Base-by-base conservation (phyloP, 1,140 invertebrate species). In the Trachelipus rathkii region DNA sequence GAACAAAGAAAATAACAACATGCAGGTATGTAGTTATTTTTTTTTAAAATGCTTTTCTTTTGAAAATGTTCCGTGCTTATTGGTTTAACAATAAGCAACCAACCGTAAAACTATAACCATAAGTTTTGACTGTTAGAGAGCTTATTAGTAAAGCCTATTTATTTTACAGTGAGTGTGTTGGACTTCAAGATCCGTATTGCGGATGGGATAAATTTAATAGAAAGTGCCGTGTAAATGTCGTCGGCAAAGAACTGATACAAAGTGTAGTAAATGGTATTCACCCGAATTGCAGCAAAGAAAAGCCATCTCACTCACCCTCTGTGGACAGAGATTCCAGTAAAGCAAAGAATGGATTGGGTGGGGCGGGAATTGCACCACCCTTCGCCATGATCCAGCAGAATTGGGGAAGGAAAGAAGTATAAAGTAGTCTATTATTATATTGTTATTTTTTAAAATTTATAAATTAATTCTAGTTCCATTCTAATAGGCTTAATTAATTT, bases 1-100 rank as follows among this genome's bases (percentile, higher is more conserved):
- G 93, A 85, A 93, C 91, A 84, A 91, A 93, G 81, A 92, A 92
- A 85, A 94, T 94, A 83, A 89, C 91, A 78, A 92, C 93, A 74
- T 97, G 95, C 89, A 91, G 91, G 92, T 93, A 84, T 82, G 68
- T 15, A 1, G 4, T 33, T n/a, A n/a, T n/a, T n/a, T n/a, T n/a
- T n/a, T n/a, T n/a, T n/a, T n/a, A n/a, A n/a, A n/a, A n/a, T n/a
- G n/a, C n/a, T n/a, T n/a, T 33, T 33, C 33, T 6, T 33, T 33
- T 6, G 33, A 33, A 33, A 33, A 33, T 33, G 33, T 3, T 33
- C n/a, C 6, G 1, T 33, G 1, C 33, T 33, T 33, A 33, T 33
- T n/a, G n/a, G 1, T 33, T 33, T 33, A 33, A 33, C 6, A 33
- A 33, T n/a, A n/a, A 33, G 33, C 6, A 6, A 33, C 2, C 33